A percentile compares a stretch with the other conserved stretches of the same genome.
Conservation (phyloP, 35 echinoderm and acorn worm genomes). For the Patiria miniata region DNA sequence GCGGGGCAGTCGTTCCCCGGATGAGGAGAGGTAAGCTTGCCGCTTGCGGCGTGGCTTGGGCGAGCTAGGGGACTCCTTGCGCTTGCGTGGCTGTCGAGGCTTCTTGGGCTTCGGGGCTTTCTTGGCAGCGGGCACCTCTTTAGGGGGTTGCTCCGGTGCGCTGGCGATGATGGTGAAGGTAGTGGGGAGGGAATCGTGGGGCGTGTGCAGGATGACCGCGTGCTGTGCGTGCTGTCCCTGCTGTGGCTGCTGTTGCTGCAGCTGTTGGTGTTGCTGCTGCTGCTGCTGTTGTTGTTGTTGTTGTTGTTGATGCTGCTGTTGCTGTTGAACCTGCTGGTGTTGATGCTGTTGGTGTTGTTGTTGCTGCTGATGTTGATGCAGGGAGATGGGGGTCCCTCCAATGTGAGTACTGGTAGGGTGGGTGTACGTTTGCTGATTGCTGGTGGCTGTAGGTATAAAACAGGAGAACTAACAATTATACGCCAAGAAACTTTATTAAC, state of each 20-base stretch:
- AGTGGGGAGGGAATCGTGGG: neutral
- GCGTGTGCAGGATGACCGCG: constrained; percentile 23
- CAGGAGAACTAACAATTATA: neutral
- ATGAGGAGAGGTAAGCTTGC: neutral
- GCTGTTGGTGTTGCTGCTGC: constrained; percentile 22
- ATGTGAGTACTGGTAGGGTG: neutral
- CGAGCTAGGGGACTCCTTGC: neutral
- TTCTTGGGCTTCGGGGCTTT: constrained; percentile 7
- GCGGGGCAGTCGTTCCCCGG: neutral
- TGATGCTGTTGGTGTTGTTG: neutral
- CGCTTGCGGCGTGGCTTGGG: constrained; percentile 9
- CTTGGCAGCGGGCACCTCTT: neutral
- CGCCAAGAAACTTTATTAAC: too few relatives aligned
- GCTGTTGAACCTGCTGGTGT: neutral
- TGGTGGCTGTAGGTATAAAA: neutral
- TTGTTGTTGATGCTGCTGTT: neutral
- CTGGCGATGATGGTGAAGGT: constrained; percentile 17
- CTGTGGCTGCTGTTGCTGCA: constrained; percentile 26
- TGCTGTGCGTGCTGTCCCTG: constrained; percentile 20
- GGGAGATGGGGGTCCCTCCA: constrained; percentile 10
- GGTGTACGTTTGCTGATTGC: neutral
- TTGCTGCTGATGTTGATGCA: constrained; percentile 55
- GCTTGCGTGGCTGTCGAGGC: neutral
- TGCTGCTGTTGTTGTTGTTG: neutral
- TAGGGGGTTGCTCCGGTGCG: neutral